Percentiles rank a stretch among this genome's conserved stretches.
phyloP scores from a whole-genome alignment of 2,797 vertebrate genomes.

The Enteromius afrohamiltoni region DNA sequence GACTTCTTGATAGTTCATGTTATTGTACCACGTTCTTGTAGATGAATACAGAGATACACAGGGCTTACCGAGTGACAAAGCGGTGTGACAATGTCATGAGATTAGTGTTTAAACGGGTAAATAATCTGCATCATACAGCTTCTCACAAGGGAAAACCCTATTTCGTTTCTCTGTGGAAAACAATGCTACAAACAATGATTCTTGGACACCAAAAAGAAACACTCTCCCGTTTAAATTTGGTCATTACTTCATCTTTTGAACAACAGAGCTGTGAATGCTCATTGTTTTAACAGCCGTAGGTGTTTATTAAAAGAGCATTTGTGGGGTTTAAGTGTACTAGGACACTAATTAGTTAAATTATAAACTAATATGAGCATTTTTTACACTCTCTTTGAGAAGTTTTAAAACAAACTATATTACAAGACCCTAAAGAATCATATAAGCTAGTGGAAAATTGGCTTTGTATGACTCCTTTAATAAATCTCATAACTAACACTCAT shows the following conservation, averaged over 20 bases:
- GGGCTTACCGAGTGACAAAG: not conserved
- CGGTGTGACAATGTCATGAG: not conserved
- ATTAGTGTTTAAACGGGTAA: too few species aligned
- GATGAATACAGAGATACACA: not conserved
- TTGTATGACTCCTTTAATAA: too few species aligned
- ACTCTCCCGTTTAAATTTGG: not conserved
- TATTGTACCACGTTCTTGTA: not conserved
- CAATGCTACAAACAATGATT: not conserved
- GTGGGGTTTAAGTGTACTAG: not conserved
- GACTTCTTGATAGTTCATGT: conserved; percentile 6
- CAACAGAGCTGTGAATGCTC: not conserved
- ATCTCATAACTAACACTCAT: too few species aligned
- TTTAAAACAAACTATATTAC: too few species aligned
- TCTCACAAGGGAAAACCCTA: too few species aligned
- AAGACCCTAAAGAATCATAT: too few species aligned
- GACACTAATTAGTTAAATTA: not conserved
- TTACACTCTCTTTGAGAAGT: too few species aligned
- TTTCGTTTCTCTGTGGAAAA: not conserved
- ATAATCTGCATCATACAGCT: too few species aligned
- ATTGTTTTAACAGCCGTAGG: not conserved
- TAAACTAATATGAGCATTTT: not conserved
- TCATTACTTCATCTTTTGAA: not conserved
- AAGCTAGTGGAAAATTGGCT: too few species aligned
- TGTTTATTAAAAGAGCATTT: not conserved
- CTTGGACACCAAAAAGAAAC: not conserved